These are phyloP conservation scores for Gerris buenoi DNA, from an alignment of 1,140 invertebrate genomes.

Conservation along the genomic window DNA sequence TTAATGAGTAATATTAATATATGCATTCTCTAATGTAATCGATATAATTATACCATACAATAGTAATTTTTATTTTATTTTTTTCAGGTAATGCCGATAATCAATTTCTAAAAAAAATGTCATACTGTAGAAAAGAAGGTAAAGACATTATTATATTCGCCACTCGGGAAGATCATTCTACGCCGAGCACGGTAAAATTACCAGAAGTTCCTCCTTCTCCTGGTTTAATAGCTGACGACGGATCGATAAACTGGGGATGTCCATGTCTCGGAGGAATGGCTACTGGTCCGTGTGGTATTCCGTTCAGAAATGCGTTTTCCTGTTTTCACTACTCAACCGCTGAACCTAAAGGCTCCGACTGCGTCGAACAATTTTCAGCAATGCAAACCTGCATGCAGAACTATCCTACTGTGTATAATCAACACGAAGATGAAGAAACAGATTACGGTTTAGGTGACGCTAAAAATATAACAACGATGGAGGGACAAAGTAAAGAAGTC, in stretches of 20 bases:
- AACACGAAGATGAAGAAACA: conserved; percentile 30
- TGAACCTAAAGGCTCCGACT: conserved; percentile 52
- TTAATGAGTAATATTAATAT: no score
- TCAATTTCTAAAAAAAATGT: conserved; percentile 25
- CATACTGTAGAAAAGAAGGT: conserved; percentile 35
- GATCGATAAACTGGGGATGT: conserved; percentile 92
- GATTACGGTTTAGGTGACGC: neutral
- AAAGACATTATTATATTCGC: conserved; percentile 77
- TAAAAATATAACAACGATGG: neutral
- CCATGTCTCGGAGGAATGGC: conserved; percentile 92
- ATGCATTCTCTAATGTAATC: no score
- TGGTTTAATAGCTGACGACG: conserved; percentile 70
- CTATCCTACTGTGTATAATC: conserved; percentile 75
- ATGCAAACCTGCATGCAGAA: conserved; percentile 88
- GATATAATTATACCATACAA: no score
- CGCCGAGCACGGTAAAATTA: conserved; percentile 52
- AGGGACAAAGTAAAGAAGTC: neutral
- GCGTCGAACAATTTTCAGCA: conserved; percentile 71
- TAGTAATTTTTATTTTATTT: neutral
- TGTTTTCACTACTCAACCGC: conserved; percentile 77
- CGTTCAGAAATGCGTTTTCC: conserved; percentile 84
- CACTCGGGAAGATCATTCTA: conserved; percentile 58
- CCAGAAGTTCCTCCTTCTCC: conserved; percentile 54
- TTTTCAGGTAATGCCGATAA: neutral
- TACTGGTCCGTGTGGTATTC: conserved; percentile 80